Evolutionary conservation across 2,113 vertebrate species (phyloP), one percentile per base, ranked within the genome.

Genomic region (Dasyurus viverrinus): DNA sequence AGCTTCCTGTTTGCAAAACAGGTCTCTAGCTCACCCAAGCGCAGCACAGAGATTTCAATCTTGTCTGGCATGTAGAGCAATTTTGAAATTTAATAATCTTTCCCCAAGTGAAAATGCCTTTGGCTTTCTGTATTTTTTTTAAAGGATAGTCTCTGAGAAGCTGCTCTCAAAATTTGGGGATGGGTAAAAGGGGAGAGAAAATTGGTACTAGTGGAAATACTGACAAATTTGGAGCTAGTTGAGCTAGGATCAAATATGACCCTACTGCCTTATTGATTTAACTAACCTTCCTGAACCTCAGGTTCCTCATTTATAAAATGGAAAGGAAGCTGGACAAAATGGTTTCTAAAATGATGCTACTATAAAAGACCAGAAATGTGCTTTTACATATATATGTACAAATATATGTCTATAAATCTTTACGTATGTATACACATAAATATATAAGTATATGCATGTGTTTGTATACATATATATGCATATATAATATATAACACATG

Each of bases 31-130:
- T 91, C 26, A 96, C 93, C 94, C 91, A 55, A 55, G 94, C 89
- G 89, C 53, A 54, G 89, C 84, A 91, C 55, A 54, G 89, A 97
- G 95, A 94, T 96, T 97, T 95, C 97, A 93, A 94, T 98, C 94
- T 95, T 76, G 94, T 96, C 97, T 96, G 96, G 91, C 84, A 92
- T 57, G 96, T 92, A 92, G 92, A 95, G 93, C 97, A 95, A 97
- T 97, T 96, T 95, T 95, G 97, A 97, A 97, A 97, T 94, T 95
- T 96, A 98, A 97, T 95, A 96, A 96, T 93, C 96, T 96, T 93
- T 30, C 60, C 96, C 93, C 96, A 96, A 96, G 96, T 47, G 93
- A 95, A 94, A 96, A 93, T 48, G 53, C 55, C 84, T 98, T 96
- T 92, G n/a, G 68, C 68, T 42, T 84, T 84, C n/a, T 84, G 92